Conservation (phyloP, 2,888 invertebrate species). For the Poecilus cupreus region DNA sequence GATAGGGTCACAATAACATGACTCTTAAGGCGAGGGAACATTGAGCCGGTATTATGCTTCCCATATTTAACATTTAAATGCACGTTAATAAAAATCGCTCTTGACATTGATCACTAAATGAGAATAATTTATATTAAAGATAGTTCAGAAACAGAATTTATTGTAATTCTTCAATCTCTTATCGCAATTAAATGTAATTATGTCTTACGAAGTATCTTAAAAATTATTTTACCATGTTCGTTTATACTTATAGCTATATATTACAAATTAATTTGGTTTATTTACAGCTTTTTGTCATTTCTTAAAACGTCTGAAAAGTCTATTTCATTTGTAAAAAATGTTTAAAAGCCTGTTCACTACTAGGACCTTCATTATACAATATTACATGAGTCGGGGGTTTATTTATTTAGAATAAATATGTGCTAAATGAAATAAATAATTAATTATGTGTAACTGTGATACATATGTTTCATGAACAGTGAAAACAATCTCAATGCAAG, state of each 20-base stretch:
- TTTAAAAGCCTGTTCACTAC: background rate
- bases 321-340: constrained; percentile 12
- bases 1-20: constrained; percentile 53
- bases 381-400: background rate
- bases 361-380: background rate
- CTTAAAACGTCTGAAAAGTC: background rate
- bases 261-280: background rate
- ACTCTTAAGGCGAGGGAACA: constrained; percentile 59
- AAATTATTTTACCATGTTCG: background rate
- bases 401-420: background rate
- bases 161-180: background rate
- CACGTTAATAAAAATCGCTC: constrained; percentile 39
- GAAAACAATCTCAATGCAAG: constrained; percentile 40
- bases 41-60: constrained; percentile 51
- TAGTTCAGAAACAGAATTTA: background rate
- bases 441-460: background rate
- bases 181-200: background rate
- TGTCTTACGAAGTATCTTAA: background rate
- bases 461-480: background rate
- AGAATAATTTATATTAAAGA: background rate
- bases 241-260: background rate
- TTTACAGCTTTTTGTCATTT: background rate
- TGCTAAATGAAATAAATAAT: background rate
- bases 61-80: constrained; percentile 48
- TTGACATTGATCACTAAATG: constrained; percentile 1